These are phyloP conservation scores for Ginglymostoma cirratum DNA, from an alignment of 2,113 vertebrate species.

Conservation along the genomic window DNA sequence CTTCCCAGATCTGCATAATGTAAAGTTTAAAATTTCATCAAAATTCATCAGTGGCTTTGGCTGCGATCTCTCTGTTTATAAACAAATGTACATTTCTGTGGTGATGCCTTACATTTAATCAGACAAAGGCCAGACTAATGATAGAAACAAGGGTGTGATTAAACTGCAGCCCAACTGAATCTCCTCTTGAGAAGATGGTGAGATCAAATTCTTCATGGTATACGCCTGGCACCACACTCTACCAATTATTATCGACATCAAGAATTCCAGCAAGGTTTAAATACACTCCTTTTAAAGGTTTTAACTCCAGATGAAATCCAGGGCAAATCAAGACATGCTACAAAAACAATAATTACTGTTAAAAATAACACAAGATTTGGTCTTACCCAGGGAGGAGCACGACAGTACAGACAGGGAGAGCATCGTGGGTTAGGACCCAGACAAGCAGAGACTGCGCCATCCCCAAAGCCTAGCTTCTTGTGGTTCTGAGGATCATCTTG, in stretches of 20 bases:
- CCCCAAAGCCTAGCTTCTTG: not conserved
- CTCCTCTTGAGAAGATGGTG: not conserved
- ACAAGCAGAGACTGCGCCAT: no score
- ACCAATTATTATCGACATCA: not conserved
- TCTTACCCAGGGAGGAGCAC: not conserved
- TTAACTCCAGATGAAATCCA: not conserved
- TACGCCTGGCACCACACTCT: not conserved
- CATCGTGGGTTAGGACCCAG: not conserved
- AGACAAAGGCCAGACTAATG: not conserved
- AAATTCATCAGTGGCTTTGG: not conserved
- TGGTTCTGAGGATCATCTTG: not conserved
- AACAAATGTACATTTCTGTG: not conserved
- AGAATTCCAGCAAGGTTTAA: not conserved
- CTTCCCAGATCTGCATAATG: not conserved
- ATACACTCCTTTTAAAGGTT: not conserved
- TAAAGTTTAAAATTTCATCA: not conserved
- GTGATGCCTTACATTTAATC: not conserved
- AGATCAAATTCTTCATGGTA: not conserved
- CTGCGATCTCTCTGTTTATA: not conserved
- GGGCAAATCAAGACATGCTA: not conserved
- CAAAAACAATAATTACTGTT: conserved; percentile 30
- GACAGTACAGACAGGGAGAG: not conserved
- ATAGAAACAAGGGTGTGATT: not conserved
- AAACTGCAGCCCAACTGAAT: not conserved
- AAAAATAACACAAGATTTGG: conserved; percentile 8